Evolutionary conservation across 2,888 invertebrate genomes (phyloP), one percentile per base, ranked within the genome.

Genomic region (Caenorhabditis wallacei): DNA sequence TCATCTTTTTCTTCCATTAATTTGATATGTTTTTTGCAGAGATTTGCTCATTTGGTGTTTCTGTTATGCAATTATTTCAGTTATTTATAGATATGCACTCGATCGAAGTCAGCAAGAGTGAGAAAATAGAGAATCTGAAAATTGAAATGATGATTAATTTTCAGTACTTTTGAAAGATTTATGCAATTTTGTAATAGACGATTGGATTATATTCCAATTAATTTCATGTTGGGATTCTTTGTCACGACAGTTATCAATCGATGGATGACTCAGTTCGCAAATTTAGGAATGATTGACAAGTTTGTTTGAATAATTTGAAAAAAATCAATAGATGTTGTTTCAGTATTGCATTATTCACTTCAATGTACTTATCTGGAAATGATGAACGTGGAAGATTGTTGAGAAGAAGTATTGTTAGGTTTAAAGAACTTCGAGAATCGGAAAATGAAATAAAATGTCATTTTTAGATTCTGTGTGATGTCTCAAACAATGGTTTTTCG

Each of bases 201-300:
- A 70, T 56, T 88, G 53, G 78, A 74, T 56, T 86, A 85, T 66
- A 86, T 88, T 43, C 88, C 88, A 11, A 66, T 89, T 48, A 87
- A 85, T 35, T 89, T 89, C 79, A 86, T 89, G 87, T 79, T 89
- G 10, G 84, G 85, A 51, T 89, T 89, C 63, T 89, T 89, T 61
- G 89, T 89, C n/a, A 86, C 87, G 20, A 85, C 86, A 20, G 87
- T 89, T 4, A 85, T 88, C 66, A 86, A 87, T 56, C 69, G 86
- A 11, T 86, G 86, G 86, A 82, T 80, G 72, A 80, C 82, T 7
- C 83, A 84, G 51, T 85, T 86, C 24, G 84, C 80, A 0, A 86
- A 86, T 72, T 63, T 86, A 10, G 86, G 86, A 63, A 82, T 86
- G 84, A 86, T 86, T 66, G 86, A 86, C 59, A 86, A 86, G 86